Base-by-base conservation (phyloP, 2,888 invertebrate genomes). In the Drosophila subsilvestris region DNA sequence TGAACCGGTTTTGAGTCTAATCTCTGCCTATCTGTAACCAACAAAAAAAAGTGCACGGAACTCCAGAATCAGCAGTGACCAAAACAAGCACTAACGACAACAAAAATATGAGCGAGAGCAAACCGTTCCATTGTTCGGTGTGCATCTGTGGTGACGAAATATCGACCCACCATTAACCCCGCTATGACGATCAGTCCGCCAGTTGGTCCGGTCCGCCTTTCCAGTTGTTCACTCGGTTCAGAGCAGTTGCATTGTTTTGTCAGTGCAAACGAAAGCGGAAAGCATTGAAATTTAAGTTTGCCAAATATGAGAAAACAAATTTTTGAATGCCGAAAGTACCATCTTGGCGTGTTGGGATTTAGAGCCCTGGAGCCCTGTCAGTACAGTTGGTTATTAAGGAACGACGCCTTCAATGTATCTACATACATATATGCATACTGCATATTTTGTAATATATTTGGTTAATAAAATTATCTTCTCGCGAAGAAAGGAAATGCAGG, bases 1-100 rank as follows among this genome's bases (percentile, higher is more conserved):
- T 83, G 63, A 80, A 81, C 81, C 86, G 81, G 81, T 81, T 78
- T 78, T 56, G 48, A 63, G 70, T 55, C 62, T 57, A 65, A 63
- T 63, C 76, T 67, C 22, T 43, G 25, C 49, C 70, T 63, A 70
- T 12, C 37, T 37, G 37, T 7, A n/a, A n/a, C n/a, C 37, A n/a
- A n/a, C 37, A 14, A 37, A 7, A 37, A 37, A 37, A 37, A 37
- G 14, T 37, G 37, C 37, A 37, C 37, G n/a, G 2, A 37, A 37
- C 37, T 37, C 14, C 1, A 37, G 37, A 6, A 37, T 14, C 14
- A 14, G 37, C 37, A 37, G 14, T 37, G 14, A 12, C 32, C 32
- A 37, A 12, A 14, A 14, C 32, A 37, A 25, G 1, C 32, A 32
- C 14, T 8, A 6, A 6, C 37, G 14, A n/a, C 37, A n/a, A n/a